Base-by-base conservation (phyloP, 2,797 vertebrate genomes). In the Microhierax caerulescens region DNA sequence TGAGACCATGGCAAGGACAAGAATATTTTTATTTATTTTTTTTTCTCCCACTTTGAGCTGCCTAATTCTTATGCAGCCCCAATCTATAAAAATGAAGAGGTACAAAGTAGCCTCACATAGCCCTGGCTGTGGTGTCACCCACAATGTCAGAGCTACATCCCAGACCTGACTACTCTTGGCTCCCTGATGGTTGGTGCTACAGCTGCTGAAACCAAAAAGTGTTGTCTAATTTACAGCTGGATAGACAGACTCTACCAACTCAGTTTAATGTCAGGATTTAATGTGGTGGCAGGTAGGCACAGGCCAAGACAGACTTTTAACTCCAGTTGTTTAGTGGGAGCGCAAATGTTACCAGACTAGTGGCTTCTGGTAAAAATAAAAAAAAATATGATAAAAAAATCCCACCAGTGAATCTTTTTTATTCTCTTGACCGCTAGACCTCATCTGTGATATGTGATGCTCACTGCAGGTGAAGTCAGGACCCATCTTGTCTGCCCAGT, bases 151-250 rank as follows among this genome's bases (percentile, higher is more conserved):
- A 80, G 16, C 13, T 75, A 41, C 16, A 61, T 84, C 25, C 48
- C 48, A 75, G 13, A 21, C 12, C 27, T 57, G 20, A 53, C 21
- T 14, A 34, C 63, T 16, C 32, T n/a, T 36, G 14, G 4, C 23
- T 88, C 74, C 34, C 60, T 0, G 5, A 13, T 0, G 1, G 3
- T 18, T 18, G 12, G 16, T 47, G 11, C 12, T 78, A 74, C 9
- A 48, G 27, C 23, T 90, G 39, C 41, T 4, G 1, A 73, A 63
- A 69, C 19, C 1, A 14, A 87, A 53, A 7, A 73, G 1, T 15
- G 9, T 3, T 37, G 16, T 37, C 50, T 25, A 64, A 60, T 60
- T 84, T 72, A 53, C 25, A 53, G 20, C 10, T 45, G 18, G 7
- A 68, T 11, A 68, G 14, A 25, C 28, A 68, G 41, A 64, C 37